phyloP scores from a whole-genome alignment of 1,140 invertebrate species.

The Drosophila ambigua region DNA sequence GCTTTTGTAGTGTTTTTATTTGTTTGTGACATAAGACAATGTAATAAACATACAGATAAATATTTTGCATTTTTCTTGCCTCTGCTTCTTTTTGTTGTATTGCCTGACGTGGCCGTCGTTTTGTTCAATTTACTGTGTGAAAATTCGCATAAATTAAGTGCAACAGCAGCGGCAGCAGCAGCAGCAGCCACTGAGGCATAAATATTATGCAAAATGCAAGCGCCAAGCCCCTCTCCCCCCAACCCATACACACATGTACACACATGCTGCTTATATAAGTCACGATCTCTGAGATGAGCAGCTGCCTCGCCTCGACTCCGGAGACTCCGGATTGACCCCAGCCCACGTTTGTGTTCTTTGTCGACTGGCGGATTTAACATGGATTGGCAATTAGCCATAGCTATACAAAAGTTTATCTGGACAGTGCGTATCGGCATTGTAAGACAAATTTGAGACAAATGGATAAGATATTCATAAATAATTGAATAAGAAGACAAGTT shows the following conservation, averaged over 20 bases:
- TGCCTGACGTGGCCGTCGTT: constrained; percentile 59
- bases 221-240: constrained; percentile 24
- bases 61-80: constrained; percentile 51
- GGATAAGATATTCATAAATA: background rate
- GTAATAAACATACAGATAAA: constrained; percentile 81
- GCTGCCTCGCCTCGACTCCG: constrained; percentile 31
- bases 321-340: constrained; percentile 40
- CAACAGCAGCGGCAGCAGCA: constrained; percentile 18
- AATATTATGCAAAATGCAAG: constrained; percentile 79
- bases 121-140: constrained; percentile 82
- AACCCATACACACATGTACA: background rate
- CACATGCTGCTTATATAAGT: constrained; percentile 65
- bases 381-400: constrained; percentile 68
- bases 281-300: constrained; percentile 70
- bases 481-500: background rate
- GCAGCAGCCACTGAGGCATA: constrained; percentile 63
- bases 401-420: constrained; percentile 8
- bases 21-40: constrained; percentile 67
- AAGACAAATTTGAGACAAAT: background rate
- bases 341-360: constrained; percentile 34
- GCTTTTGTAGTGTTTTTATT: constrained; percentile 56
- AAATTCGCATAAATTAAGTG: constrained; percentile 78
- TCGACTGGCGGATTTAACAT: constrained; percentile 55
- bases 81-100: background rate
- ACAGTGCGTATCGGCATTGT: constrained; percentile 5